Evolutionary conservation across 2,113 vertebrate genomes (phyloP).

Genomic region (Indri indri): DNA sequence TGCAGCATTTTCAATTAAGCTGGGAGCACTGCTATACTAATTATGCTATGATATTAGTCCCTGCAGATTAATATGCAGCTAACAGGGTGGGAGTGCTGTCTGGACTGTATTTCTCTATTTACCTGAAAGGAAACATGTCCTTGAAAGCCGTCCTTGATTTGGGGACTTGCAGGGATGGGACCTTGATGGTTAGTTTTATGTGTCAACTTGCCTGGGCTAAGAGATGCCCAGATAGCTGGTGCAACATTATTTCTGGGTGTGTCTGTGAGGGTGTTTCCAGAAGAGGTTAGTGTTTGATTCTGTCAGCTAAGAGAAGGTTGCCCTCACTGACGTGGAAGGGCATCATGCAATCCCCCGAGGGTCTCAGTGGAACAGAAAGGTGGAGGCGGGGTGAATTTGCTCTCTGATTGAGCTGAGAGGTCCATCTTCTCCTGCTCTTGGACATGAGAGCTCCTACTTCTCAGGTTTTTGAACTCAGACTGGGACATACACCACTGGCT

Average conservation of each 20-base stretch:
- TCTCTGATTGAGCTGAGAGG: neutral
- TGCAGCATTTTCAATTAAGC: slow-evolving; percentile 82
- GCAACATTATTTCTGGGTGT: neutral
- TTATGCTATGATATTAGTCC: slow-evolving; percentile 84
- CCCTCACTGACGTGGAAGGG: neutral
- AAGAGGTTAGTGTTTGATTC: neutral
- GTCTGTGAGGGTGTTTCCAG: neutral
- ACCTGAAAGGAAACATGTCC: slow-evolving; percentile 72
- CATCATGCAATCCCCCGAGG: neutral
- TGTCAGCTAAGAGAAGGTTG: neutral
- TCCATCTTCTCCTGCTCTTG: neutral
- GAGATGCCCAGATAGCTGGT: neutral
- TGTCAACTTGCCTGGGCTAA: neutral
- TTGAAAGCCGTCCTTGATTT: neutral
- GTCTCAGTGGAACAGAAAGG: neutral
- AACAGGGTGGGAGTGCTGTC: slow-evolving; percentile 72
- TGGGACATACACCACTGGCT: neutral
- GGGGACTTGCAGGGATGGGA: neutral
- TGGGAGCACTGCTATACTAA: slow-evolving; percentile 79
- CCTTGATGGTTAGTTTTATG: neutral
- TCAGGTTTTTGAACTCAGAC: neutral
- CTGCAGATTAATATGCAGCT: slow-evolving; percentile 83
- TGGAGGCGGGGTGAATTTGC: neutral
- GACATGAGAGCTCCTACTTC: neutral
- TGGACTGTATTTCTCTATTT: slow-evolving; percentile 65